Conservation (phyloP, 2,113 vertebrate species). For the Choloepus hoffmanni region DNA sequence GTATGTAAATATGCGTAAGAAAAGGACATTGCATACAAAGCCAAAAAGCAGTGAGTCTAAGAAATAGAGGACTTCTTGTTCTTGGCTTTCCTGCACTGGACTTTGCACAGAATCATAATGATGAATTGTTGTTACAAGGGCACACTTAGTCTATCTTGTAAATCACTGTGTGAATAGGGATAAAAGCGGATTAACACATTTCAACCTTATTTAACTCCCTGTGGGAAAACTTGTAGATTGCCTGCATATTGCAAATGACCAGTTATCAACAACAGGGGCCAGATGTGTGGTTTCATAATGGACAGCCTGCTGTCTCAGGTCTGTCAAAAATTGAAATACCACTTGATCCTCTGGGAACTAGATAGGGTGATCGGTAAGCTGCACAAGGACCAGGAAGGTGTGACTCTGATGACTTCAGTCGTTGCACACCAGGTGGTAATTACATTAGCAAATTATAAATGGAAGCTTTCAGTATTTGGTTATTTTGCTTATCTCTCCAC, state of each 20-base stretch:
- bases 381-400: background rate
- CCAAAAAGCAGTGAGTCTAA: background rate
- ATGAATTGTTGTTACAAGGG: conserved; percentile 46
- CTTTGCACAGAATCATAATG: conserved; percentile 48
- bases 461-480: background rate
- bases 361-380: background rate
- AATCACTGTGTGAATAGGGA: conserved; percentile 62
- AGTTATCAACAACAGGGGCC: conserved; percentile 42
- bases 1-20: conserved; percentile 35
- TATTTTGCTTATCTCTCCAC: background rate
- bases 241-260: conserved; percentile 6
- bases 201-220: conserved; percentile 58
- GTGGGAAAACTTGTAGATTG: conserved; percentile 50
- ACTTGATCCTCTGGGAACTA: background rate
- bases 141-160: conserved; percentile 63
- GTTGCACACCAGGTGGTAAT: background rate
- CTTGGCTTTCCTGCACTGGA: conserved; percentile 11
- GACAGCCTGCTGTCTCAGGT: conserved; percentile 25
- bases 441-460: conserved; percentile 10
- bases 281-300: conserved; percentile 63
- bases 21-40: conserved; percentile 25
- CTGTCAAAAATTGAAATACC: conserved; percentile 42
- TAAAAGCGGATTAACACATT: conserved; percentile 66
- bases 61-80: conserved; percentile 44
- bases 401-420: background rate